Conservation (phyloP, 2,797 vertebrate genomes). For the Pagetopsis macropterus region DNA sequence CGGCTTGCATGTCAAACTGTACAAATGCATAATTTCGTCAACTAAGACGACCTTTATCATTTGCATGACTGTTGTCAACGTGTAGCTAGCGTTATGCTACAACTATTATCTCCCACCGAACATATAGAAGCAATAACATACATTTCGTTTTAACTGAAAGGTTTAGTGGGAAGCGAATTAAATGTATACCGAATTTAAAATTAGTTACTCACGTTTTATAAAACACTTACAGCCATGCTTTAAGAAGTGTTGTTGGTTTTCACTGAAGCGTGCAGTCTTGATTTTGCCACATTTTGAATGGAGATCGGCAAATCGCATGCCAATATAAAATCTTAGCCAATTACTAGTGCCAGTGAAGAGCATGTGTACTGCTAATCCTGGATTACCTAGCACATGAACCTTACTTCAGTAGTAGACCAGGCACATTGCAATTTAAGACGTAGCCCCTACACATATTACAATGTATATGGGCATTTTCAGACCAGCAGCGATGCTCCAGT, state of each 20-base stretch:
- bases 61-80: no score
- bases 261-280: fast-evolving
- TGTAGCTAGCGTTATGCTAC: neutral
- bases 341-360: slow-evolving; percentile 9
- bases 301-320: neutral
- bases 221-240: neutral
- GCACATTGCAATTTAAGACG: neutral
- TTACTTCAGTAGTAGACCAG: neutral
- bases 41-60: neutral
- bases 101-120: fast-evolving
- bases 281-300: neutral
- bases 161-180: neutral
- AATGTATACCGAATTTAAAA: neutral
- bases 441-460: neutral
- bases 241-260: fast-evolving
- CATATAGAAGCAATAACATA: neutral
- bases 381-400: slow-evolving; percentile 56
- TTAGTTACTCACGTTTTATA: fast-evolving
- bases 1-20: neutral
- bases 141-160: neutral
- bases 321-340: neutral
- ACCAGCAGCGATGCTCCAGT: slow-evolving; percentile 14
- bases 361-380: slow-evolving; percentile 59
- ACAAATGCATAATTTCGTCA: fast-evolving
- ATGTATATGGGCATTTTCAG: slow-evolving; percentile 14